Base-by-base conservation (phyloP, 2,113 vertebrate species). In the Butastur rufipennis region DNA sequence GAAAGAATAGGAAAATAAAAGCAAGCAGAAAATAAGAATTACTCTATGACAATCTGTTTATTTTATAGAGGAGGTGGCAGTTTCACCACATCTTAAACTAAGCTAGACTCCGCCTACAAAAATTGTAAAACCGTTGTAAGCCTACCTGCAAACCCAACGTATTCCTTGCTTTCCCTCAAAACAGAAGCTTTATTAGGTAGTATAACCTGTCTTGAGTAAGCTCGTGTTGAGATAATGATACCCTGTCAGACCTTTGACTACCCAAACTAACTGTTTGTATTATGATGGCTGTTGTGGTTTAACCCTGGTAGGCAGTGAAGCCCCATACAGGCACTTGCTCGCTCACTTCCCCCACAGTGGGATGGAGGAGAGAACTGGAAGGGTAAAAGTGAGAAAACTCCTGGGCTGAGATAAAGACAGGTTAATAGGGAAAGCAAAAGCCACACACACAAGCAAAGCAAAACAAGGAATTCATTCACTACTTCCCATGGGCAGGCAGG, bases 311-410 rank as follows among this genome's bases (percentile, higher is more conserved):
- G 20, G 27, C 17, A 34, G 17, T 13, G 17, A 50, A 72, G 3
- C 6, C 16, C 13, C 16, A 32, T 32, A 32, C 15, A 65, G 14
- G 10, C 29, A 16, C 11, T 66, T 6, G 7, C 14, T 73, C 22
- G 12, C 38, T 83, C 9, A 25, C 48, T 48, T 14, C 12, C 21
- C 6, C 6, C 7, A 4, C 4, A 5, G 5, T 52, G 22, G 17
- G 9, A 27, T 1, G 0, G 0, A 0, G 14, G 10, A 83, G 47
- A 83, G 36, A 40, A 50, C 3, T 42, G 27, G 29, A 42, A 75
- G 17, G 43, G 1, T 70, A 25, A 70, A 86, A 86, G 6, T 55
- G 47, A 74, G 13, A 80, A 74, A 91, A 74, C 13, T 36, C 6
- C 0, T 6, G 5, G 8, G 4, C 7, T 88, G 29, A 63, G 2